Conservation (phyloP, 1,140 invertebrate genomes). For the Trypoxylus dichotomus region DNA sequence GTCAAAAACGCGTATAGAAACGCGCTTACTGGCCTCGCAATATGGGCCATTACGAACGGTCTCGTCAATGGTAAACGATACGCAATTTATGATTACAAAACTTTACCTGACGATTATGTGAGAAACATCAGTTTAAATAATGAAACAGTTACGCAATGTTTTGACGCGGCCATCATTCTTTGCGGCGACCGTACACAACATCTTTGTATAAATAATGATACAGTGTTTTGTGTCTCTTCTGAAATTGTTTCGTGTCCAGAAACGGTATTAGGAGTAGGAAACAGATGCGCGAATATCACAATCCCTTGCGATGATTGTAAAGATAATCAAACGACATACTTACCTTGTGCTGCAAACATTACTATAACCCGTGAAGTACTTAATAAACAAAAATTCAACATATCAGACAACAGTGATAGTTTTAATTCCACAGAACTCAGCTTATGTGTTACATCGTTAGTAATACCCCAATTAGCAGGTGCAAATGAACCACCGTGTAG, state of each 20-base stretch:
- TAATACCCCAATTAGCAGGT: not conserved
- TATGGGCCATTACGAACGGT: not conserved
- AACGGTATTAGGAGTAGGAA: too few relatives aligned
- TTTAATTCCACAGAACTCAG: not conserved
- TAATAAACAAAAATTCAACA: not conserved
- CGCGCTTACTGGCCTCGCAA: not conserved
- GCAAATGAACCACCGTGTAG: not conserved
- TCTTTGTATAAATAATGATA: not conserved
- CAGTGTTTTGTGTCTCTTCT: slow-evolving; percentile 15
- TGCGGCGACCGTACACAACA: not conserved
- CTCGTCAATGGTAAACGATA: not conserved
- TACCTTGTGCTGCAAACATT: slow-evolving; percentile 19
- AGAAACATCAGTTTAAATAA: not conserved
- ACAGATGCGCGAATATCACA: slow-evolving; percentile 8
- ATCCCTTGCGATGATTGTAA: not conserved
- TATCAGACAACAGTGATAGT: not conserved
- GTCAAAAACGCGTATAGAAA: not conserved
- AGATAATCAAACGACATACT: not conserved
- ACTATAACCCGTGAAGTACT: not conserved
- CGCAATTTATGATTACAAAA: not conserved
- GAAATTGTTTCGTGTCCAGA: slow-evolving; percentile 6
- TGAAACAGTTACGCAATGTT: not conserved
- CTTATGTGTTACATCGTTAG: not conserved
- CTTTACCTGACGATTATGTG: not conserved
- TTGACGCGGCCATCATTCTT: not conserved